Percentiles rank a stretch among this genome's conserved stretches.
phyloP scores from a whole-genome alignment of 2,797 vertebrate genomes.

The Arrhamphus sclerolepis region DNA sequence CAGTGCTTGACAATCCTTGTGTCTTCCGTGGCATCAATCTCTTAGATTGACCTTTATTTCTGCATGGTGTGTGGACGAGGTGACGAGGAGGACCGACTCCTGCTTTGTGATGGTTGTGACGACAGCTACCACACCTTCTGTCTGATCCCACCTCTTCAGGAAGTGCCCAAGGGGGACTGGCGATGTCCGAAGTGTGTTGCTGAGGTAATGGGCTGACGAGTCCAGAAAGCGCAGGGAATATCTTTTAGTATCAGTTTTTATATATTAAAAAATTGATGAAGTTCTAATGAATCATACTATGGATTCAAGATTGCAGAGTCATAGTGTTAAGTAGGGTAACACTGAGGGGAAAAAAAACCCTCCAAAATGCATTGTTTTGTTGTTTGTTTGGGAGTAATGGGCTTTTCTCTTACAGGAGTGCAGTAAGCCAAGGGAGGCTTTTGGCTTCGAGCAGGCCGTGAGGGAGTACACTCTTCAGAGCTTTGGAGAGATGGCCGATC shows the following conservation, averaged over 20 bases:
- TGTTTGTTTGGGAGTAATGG: no score
- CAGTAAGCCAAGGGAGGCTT: conserved; percentile 97
- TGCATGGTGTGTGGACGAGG: conserved; percentile 97
- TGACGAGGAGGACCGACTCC: conserved; percentile 93
- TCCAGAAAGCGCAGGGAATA: no score
- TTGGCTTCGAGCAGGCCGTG: conserved; percentile 97
- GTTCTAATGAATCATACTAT: no score
- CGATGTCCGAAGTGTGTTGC: conserved; percentile 97
- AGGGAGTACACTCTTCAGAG: conserved; percentile 95
- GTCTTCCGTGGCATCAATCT: neutral
- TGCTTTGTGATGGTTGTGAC: conserved; percentile 97
- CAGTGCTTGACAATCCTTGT: neutral
- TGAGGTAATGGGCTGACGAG: conserved; percentile 82
- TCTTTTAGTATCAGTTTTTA: no score
- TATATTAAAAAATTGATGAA: no score
- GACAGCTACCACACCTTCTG: conserved; percentile 99
- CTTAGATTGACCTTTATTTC: conserved; percentile 96
- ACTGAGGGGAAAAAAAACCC: no score
- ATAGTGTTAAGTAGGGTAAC: no score
- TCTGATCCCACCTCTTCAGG: conserved; percentile 94
- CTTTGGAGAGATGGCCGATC: conserved; percentile 99
- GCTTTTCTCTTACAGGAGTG: conserved; percentile 86
- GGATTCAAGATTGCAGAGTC: no score
- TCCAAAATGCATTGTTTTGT: no score
- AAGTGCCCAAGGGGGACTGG: conserved; percentile 98